Evolutionary conservation across 1,140 invertebrate species (phyloP), one percentile per base, ranked within the genome.

Genomic region (Aporrectodea caliginosa): DNA sequence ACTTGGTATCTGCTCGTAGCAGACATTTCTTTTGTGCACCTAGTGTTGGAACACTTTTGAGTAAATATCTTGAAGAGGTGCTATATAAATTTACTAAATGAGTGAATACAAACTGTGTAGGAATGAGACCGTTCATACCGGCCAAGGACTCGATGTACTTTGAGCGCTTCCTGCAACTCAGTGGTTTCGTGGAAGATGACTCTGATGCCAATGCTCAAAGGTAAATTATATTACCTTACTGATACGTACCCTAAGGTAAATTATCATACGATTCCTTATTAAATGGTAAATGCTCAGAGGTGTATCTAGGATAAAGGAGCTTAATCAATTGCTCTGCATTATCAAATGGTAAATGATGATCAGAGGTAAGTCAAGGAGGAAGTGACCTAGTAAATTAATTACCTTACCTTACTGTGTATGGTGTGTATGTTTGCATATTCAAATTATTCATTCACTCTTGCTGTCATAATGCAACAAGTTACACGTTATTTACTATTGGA

Each of bases 101-200:
- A n/a, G n/a, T n/a, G n/a, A n/a, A n/a, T n/a, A n/a, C n/a, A n/a
- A n/a, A n/a, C 6, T 58, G 6, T 58, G 31, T 73, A 81, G 80
- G 78, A 2, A 81, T 81, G 80, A 33, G 75, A 58, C 80, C 80
- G 31, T 81, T 81, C 69, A 79, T 81, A n/a, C 80, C 80, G 14
- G 80, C 79, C 68, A 35, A 70, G 29, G 80, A 81, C 68, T 70
- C 33, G 68, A 33, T 34, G 16, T 79, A 69, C 33, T 81, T 81
- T 81, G 80, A 81, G 74, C 29, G 29, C 22, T 79, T 81, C 29
- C 73, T 81, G n/a, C 77, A 75, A 29, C 35, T 32, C 16, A 27
- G 35, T 79, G 43, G 78, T 12, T 34, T 79, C 43, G 22, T 6
- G 6, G 22, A 58, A 12, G 43, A 58, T 58, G 43, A 58, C 22